These are phyloP conservation scores for Drosophila sordidula DNA, from an alignment of 2,888 invertebrate species.

Conservation along the genomic window DNA sequence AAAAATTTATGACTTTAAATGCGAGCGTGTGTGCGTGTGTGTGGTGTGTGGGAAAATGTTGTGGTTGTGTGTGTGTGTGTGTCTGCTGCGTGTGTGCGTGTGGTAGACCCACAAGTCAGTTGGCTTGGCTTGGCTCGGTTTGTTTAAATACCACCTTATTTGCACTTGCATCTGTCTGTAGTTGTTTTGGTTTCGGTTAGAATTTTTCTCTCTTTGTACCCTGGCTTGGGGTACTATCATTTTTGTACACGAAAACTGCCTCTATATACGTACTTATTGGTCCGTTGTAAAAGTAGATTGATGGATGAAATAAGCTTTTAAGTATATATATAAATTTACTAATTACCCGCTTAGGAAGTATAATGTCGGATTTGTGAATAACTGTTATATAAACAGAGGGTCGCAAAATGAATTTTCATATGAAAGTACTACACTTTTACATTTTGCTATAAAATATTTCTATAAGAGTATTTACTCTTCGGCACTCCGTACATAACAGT, in stretches of 20 bases:
- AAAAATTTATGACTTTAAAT: conserved; percentile 74
- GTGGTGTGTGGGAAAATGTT: conserved; percentile 9
- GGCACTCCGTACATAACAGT: neutral
- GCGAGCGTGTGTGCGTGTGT: conserved; percentile 12
- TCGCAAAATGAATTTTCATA: too few species aligned
- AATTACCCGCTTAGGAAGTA: neutral
- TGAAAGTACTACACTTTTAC: too few species aligned
- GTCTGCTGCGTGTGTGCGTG: neutral
- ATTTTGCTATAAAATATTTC: neutral
- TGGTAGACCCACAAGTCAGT: conserved; percentile 23
- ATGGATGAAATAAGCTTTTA: too few species aligned
- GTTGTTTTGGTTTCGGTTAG: neutral
- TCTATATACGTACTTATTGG: too few species aligned
- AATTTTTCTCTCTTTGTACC: neutral
- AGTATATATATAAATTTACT: neutral
- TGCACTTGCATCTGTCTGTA: conserved; percentile 13
- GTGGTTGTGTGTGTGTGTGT: conserved; percentile 1
- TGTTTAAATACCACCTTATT: conserved; percentile 31
- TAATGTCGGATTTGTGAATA: too few species aligned
- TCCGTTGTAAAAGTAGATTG: too few species aligned
- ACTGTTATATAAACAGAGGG: too few species aligned
- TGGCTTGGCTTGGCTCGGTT: conserved; percentile 11
- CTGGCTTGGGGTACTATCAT: neutral
- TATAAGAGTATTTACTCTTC: neutral
- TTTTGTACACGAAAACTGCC: neutral